Percentiles rank a stretch among this genome's conserved stretches.
Evolutionary conservation across 2,888 invertebrate genomes (phyloP).

Genomic region (Petrolisthes manimaculis): DNA sequence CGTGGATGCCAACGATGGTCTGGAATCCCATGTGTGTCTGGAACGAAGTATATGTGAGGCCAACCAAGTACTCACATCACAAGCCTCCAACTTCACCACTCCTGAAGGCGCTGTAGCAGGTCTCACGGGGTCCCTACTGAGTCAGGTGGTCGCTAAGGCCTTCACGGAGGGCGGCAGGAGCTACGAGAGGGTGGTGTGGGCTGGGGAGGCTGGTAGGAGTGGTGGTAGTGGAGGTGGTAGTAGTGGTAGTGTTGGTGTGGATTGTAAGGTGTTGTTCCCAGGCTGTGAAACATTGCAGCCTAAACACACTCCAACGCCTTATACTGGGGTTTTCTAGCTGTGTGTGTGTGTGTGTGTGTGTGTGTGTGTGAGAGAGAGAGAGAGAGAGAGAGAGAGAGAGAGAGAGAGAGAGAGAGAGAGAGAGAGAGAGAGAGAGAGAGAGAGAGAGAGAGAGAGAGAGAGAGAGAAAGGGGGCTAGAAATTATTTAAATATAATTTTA

Average conservation of each 20-base stretch:
- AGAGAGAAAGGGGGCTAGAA: not conserved
- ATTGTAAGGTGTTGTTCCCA: constrained; percentile 2
- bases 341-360: not conserved
- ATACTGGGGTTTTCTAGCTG: not conserved
- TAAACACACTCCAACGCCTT: not conserved
- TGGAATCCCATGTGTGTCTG: constrained; percentile 11
- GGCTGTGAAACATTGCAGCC: not conserved
- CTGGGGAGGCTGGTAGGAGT: constrained; percentile 29
- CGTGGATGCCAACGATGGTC: constrained; percentile 31
- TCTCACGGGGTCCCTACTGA: constrained; percentile 33
- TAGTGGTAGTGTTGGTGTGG: not conserved
- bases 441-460: not conserved
- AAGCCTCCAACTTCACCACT: not conserved
- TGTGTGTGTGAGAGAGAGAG: not conserved
- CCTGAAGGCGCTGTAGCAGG: constrained; percentile 3
- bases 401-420: not conserved
- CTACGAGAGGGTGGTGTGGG: constrained; percentile 30
- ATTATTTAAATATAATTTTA: not conserved
- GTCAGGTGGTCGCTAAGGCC: constrained; percentile 38
- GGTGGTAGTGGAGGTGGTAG: not conserved
- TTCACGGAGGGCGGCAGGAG: constrained; percentile 28
- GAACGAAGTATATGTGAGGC: constrained; percentile 23
- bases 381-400: not conserved
- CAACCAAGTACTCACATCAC: constrained; percentile 13
- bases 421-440: not conserved